phyloP scores from a whole-genome alignment of 2,113 vertebrate genomes.

The Carettochelys insculpta region DNA sequence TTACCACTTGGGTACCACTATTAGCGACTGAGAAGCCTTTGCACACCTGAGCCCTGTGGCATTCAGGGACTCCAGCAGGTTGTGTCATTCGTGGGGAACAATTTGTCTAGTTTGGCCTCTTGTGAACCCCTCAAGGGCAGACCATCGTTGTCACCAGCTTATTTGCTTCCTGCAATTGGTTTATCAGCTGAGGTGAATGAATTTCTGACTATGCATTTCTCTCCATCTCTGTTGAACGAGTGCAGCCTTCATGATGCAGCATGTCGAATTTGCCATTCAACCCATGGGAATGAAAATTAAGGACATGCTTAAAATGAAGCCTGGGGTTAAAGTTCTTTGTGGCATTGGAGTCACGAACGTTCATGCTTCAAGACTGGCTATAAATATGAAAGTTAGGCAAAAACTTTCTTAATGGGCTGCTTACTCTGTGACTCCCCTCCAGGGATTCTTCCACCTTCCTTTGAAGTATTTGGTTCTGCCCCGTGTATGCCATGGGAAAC shows the following conservation, averaged over 20 bases:
- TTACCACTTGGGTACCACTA: too few relatives aligned
- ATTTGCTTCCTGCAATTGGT: neutral
- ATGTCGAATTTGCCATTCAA: slow-evolving; percentile 39
- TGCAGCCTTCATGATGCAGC: slow-evolving; percentile 26
- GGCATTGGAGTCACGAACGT: slow-evolving; percentile 5
- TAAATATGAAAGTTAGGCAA: neutral
- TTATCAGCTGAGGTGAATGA: neutral
- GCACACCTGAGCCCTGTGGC: neutral
- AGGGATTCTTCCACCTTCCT: neutral
- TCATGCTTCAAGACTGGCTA: neutral
- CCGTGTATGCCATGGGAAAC: neutral
- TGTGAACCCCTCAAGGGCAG: neutral
- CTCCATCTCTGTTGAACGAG: neutral
- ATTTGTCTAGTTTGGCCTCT: neutral
- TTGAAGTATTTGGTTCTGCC: neutral
- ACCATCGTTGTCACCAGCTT: slow-evolving; percentile 11
- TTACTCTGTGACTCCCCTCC: neutral
- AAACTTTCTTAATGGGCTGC: neutral
- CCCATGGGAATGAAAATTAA: slow-evolving; percentile 24
- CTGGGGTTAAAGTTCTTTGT: slow-evolving; percentile 18
- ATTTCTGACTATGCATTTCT: slow-evolving; percentile 18
- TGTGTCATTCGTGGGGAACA: slow-evolving; percentile 1
- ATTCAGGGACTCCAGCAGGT: neutral
- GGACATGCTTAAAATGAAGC: slow-evolving; percentile 40
- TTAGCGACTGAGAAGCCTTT: neutral